Evolutionary conservation across 2,797 vertebrate species (phyloP), one percentile per base, ranked within the genome.

Genomic region (Amniataba percoides): DNA sequence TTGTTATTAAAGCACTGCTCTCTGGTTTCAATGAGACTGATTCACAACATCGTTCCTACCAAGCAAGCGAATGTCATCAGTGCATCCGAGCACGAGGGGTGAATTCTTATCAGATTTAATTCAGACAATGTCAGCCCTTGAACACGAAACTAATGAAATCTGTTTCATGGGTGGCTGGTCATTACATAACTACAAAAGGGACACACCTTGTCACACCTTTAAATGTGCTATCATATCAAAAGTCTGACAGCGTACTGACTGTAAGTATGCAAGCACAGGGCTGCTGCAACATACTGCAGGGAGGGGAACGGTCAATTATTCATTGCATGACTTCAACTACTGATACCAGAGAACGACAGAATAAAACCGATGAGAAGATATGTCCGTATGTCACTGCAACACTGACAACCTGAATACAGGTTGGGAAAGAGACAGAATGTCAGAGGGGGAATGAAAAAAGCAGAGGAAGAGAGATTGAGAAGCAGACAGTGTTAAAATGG

Each of bases 71-170:
- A 64, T 51, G 43, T 52, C 27, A 65, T 19, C 68, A 25, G 43
- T 5, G 51, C 42, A 48, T 59, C 13, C 9, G 10, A 36, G 43
- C 43, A 61, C 62, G 53, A 39, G 19, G 27, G 51, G 5, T 0
- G 63, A 51, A 45, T 45, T 69, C 45, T 69, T 31, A 18, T 70
- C 43, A 68, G 51, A 27, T 36, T 67, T 21, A 5, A 16, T 42
- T 74, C 64, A 74, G n/a, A 58, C 21, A 4, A 23, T 27, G 23
- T 60, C 46, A 11, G 27, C 51, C 64, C 52, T 12, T 8, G 56
- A 74, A 57, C 49, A 43, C 51, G 27, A 58, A 63, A 58, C 36
- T 52, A 53, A 63, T 64, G 52, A 69, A 51, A 67, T 25, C 7
- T 48, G 42, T 57, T 49, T 18, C 34, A 43, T 23, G 61, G 55